These are phyloP conservation scores for Stegostoma tigrinum DNA, from an alignment of 2,113 vertebrate genomes.

Conservation along the genomic window DNA sequence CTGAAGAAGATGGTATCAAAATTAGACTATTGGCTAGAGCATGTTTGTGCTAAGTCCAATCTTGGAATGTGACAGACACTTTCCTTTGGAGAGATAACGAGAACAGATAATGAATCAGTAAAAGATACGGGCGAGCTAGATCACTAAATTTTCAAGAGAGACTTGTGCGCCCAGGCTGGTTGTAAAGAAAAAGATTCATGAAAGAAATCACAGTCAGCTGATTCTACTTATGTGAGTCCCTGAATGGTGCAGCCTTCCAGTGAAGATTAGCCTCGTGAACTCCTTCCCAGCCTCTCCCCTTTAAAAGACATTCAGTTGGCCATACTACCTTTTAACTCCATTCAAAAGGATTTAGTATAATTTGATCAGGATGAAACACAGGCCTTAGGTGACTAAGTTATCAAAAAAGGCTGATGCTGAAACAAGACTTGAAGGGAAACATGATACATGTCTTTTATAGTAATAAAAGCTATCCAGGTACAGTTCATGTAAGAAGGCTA, in stretches of 20 bases:
- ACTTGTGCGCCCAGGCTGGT: neutral
- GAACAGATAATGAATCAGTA: neutral
- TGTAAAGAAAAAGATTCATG: neutral
- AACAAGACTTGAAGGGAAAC: constrained; percentile 5
- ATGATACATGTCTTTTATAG: neutral
- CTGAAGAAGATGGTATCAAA: neutral
- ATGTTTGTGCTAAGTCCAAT: neutral
- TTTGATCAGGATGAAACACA: neutral
- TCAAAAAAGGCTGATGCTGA: neutral
- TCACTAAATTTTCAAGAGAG: neutral
- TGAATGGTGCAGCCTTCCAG: neutral
- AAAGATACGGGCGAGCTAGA: neutral
- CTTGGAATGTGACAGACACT: neutral
- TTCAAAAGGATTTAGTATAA: neutral
- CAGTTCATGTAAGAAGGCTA: neutral
- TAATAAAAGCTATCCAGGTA: neutral
- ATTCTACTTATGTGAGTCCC: neutral
- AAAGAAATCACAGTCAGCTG: neutral
- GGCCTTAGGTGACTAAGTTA: neutral
- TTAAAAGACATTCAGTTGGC: neutral
- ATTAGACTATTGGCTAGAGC: neutral
- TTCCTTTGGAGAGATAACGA: neutral
- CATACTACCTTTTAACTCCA: neutral
- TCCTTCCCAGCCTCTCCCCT: neutral
- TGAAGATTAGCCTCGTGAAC: neutral